Base-by-base conservation (phyloP, 37 sponge, comb jelly and placozoan species). In the Halisarca cf. caerulea region DNA sequence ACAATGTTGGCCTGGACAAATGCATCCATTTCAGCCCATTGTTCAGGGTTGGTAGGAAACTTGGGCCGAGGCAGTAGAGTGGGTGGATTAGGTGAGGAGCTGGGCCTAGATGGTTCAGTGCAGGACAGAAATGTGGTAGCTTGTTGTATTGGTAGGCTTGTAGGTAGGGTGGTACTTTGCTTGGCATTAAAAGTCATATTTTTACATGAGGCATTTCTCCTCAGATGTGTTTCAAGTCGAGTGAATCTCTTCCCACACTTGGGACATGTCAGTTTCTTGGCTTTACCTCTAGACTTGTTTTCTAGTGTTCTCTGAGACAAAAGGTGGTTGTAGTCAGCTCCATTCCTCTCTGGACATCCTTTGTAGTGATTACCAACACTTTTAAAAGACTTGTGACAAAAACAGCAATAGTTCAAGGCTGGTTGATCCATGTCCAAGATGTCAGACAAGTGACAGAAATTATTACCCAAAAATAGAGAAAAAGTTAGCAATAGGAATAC, bases 321-420 rank as follows among this genome's bases (percentile, higher is more conserved):
- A 2, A 68, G 69, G 15, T 68, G 69, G 1, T 68, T 27, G 69
- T 68, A 68, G 69, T 68, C 69, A 30, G 69, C 69, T 25, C 69
- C 69, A 68, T 68, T 68, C 69, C 69, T 68, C 35, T 28, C 69
- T 32, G 69, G 69, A 30, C 69, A 68, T 4, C 69, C 69, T 4
- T 68, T 68, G 33, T 32, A 68, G 69, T 68, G 69, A 34, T 68
- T 68, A 3, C 69, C 69, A 27, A 68, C 33, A 4, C 69, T 68
- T 68, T 28, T 68, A 34, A 30, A 68, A 30, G 69, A 27, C 28
- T 68, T 68, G 33, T 68, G 32, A 34, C 69, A 68, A 4, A 68
- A 68, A 27, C 69, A 68, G 4, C 69, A 68, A 34, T 34, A 2
- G 1, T 68, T 68, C 1, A 4, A 4, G 32, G 69, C 2, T 32